Base-by-base conservation (phyloP, 2,888 invertebrate species). In the Heliconius ethilla region DNA sequence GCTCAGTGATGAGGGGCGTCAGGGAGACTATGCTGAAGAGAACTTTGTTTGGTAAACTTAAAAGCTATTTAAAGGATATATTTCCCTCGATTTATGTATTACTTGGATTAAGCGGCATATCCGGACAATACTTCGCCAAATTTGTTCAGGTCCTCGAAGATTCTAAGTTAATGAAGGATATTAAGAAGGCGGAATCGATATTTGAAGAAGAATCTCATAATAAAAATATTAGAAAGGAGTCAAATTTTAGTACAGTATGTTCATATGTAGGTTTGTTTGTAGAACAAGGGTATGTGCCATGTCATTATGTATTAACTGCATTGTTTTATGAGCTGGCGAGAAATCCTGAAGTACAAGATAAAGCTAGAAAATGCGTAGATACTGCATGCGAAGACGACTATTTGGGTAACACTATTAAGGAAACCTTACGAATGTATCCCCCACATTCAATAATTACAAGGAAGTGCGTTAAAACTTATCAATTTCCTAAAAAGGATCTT, bases 281-380 rank as follows among this genome's bases (percentile, higher is more conserved):
- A 75, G 91, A 88, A 72, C 93, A 94, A 84, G 94, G 94, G 25
- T 93, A 92, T 79, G 85, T 91, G 65, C 92, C 94, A 3, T 92
- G 91, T 81, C 82, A 90, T 29, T 90, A 90, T 80, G 81, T 89
- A 45, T 82, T 94, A 55, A 91, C 91, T 45, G 87, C 90, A 22
- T 81, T 93, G 73, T 83, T 93, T 22, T 92, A 87, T 80, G 92
- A 94, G 84, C 83, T 94, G 69, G 88, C 94, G 55, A 86, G 86
- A 72, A 86, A 91, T 81, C 84, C 86, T 22, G 81, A 88, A 78
- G 82, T 88, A 9, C 94, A 94, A 82, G 86, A 87, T 73, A 89
- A 88, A 82, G 87, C 88, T 9, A 88, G 92, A 79, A 84, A 83
- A 63, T 87, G 87, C 15, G 84, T 85, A 29, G 83, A 86, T n/a